Percentiles rank a stretch among this genome's conserved stretches.
These are phyloP conservation scores for Zoanthus solanderi DNA, from an alignment of 92 coral and sea anemone genomes.

Conservation along the genomic window DNA sequence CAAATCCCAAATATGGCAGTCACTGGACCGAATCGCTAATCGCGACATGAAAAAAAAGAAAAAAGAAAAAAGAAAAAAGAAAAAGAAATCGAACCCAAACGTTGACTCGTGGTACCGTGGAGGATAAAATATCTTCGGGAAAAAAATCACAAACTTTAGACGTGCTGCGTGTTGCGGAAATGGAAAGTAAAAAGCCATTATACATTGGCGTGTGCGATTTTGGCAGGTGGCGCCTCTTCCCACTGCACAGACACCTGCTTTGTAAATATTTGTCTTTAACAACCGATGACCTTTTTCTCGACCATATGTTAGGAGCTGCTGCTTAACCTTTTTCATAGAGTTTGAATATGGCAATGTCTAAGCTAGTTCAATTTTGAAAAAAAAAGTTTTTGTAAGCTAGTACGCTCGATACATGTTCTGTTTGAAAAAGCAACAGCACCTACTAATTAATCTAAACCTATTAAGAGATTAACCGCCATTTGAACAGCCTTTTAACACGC, in stretches of 20 bases:
- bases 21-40: too few relatives aligned
- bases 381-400: not conserved
- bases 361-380: not conserved
- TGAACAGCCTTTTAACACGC: not conserved
- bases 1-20: too few relatives aligned
- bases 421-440: not conserved
- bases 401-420: not conserved
- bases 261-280: slow-evolving; percentile 21
- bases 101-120: too few relatives aligned
- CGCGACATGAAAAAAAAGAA: too few relatives aligned
- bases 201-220: not conserved
- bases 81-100: too few relatives aligned
- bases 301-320: not conserved
- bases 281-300: not conserved
- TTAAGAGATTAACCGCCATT: slow-evolving; percentile 2
- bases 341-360: not conserved
- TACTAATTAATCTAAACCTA: not conserved
- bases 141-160: not conserved
- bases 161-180: not conserved
- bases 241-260: slow-evolving; percentile 10
- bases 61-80: too few relatives aligned
- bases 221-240: not conserved
- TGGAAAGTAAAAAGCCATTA: not conserved
- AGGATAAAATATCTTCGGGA: not conserved
- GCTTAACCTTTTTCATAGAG: too few relatives aligned